phyloP scores from a whole-genome alignment of 1,140 invertebrate genomes.

The Nixonia krombeini region DNA sequence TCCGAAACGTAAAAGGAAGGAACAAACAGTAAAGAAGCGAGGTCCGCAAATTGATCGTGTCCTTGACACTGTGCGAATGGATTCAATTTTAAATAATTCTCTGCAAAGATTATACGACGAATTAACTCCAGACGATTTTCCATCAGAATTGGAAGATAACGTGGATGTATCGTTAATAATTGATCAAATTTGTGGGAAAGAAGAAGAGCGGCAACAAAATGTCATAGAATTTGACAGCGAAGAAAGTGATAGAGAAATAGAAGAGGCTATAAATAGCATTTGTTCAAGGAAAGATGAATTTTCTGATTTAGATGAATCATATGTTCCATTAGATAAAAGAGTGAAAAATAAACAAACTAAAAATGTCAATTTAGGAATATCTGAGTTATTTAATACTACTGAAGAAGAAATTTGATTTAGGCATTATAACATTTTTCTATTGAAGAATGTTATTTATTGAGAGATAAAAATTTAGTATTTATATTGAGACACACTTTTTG shows the following conservation, averaged over 20 bases:
- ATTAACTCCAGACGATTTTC: slow-evolving; percentile 67
- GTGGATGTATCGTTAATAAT: slow-evolving; percentile 69
- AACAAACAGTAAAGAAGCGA: slow-evolving; percentile 38
- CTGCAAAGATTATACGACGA: slow-evolving; percentile 59
- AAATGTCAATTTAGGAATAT: slow-evolving; percentile 39
- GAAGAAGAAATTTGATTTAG: slow-evolving; percentile 11
- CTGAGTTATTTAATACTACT: slow-evolving; percentile 44
- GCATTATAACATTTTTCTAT: neutral
- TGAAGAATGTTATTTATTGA: neutral
- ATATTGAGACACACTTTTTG: too few relatives aligned
- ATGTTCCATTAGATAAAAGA: slow-evolving; percentile 56
- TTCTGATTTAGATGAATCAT: slow-evolving; percentile 48
- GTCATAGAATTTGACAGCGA: slow-evolving; percentile 56
- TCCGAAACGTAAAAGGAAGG: slow-evolving; percentile 51
- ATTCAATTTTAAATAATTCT: slow-evolving; percentile 55
- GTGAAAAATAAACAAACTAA: slow-evolving; percentile 26
- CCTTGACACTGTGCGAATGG: slow-evolving; percentile 51
- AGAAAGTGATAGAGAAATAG: slow-evolving; percentile 71
- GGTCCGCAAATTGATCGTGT: slow-evolving; percentile 51
- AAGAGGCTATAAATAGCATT: slow-evolving; percentile 75
- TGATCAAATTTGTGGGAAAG: slow-evolving; percentile 6
- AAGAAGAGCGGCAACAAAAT: neutral
- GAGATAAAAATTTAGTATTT: too few relatives aligned
- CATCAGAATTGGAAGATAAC: slow-evolving; percentile 64
- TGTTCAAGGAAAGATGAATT: slow-evolving; percentile 48